Evolutionary conservation across 2,113 vertebrate species (phyloP).

Genomic region (Ariopsis seemanni): DNA sequence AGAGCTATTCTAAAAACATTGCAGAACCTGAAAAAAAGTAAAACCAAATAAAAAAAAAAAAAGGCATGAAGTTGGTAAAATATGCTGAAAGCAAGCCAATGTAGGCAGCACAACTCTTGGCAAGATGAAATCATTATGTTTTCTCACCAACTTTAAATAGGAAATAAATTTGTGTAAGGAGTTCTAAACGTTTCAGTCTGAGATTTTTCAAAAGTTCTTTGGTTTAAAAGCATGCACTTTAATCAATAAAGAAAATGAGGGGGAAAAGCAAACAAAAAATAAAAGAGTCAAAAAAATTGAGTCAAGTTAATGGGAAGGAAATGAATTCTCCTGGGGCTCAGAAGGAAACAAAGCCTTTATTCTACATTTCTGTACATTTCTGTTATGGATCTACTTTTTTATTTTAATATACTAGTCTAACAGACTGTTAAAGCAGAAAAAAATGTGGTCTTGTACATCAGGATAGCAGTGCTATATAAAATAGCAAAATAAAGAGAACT

Average conservation of each 20-base stretch:
- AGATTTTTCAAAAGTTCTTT: conserved; percentile 16
- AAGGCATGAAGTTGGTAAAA: not conserved
- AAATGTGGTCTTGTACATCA: not conserved
- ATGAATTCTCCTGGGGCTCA: conserved; percentile 1
- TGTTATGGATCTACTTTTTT: not conserved
- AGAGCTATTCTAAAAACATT: not conserved
- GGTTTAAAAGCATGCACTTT: conserved; percentile 10
- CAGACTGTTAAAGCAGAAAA: not conserved
- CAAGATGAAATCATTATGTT: conserved; percentile 8
- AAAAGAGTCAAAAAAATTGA: not conserved
- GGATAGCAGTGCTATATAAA: not conserved
- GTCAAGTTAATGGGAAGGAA: not conserved
- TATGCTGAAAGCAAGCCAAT: not conserved
- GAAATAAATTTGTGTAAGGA: not conserved
- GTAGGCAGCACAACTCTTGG: not conserved
- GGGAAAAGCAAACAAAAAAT: not conserved
- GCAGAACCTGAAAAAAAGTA: conserved; percentile 3
- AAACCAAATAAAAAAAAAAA: conserved; percentile 13
- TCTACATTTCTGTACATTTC: not conserved
- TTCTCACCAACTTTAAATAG: not conserved
- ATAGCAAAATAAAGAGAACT: not conserved
- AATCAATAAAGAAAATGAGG: conserved; percentile 26
- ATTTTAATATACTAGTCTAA: not conserved
- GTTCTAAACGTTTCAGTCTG: conserved; percentile 10
- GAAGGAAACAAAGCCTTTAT: not conserved